Evolutionary conservation across 2,888 invertebrate species (phyloP).

Genomic region (Apomyelois bistriatella): DNA sequence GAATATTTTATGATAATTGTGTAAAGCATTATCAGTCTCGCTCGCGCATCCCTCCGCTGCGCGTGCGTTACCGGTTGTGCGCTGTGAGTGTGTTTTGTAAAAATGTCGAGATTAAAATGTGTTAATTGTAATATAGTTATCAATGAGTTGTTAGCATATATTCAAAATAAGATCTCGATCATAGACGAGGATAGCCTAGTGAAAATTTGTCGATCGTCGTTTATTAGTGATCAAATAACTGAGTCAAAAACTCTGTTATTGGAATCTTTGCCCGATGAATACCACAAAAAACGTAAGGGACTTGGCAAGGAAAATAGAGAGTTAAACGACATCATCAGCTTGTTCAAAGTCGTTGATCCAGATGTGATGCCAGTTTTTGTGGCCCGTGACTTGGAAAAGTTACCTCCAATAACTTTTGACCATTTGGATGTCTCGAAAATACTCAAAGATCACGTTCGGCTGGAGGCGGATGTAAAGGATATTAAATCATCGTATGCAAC

Average conservation of each 20-base stretch:
- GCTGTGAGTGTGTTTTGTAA: background rate
- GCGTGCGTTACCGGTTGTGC: background rate
- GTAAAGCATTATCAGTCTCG: background rate
- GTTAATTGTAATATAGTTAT: conserved; percentile 13
- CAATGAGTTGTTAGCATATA: conserved; percentile 9
- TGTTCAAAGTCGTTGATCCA: conserved; percentile 21
- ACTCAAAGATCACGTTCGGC: conserved; percentile 11
- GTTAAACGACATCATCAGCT: conserved; percentile 18
- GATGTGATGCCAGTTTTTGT: conserved; percentile 22
- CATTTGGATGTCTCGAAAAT: conserved; percentile 19
- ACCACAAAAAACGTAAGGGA: background rate
- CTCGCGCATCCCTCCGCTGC: background rate
- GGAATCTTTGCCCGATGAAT: conserved; percentile 13
- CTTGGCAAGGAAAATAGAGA: conserved; percentile 14
- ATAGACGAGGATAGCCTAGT: conserved; percentile 1
- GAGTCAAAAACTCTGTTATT: conserved; percentile 20
- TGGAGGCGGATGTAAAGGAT: conserved; percentile 10
- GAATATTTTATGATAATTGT: too few relatives aligned
- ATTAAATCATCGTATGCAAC: background rate
- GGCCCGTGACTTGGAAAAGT: conserved; percentile 20
- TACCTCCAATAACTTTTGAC: conserved; percentile 22
- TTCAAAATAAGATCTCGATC: conserved; percentile 8
- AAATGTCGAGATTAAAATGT: conserved; percentile 11
- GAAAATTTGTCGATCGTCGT: conserved; percentile 17
- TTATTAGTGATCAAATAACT: conserved; percentile 17